phyloP scores from a whole-genome alignment of 2,113 vertebrate species.

The Bubo scandiacus region DNA sequence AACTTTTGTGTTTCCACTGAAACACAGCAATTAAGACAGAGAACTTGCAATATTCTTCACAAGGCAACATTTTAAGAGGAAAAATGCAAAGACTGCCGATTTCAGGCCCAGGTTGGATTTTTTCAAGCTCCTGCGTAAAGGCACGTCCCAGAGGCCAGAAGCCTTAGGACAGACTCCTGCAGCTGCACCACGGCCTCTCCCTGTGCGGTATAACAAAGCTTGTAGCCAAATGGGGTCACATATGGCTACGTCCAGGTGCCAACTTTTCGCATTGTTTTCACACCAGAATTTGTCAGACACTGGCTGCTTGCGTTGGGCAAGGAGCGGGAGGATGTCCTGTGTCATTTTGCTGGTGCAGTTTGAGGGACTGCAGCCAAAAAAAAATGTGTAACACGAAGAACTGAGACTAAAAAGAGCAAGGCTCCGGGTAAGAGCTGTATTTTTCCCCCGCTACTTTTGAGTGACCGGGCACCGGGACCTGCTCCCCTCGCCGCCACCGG shows the following conservation, averaged over 20 bases:
- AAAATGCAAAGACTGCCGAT: neutral
- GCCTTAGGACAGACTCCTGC: neutral
- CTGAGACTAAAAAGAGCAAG: neutral
- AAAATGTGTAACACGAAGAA: neutral
- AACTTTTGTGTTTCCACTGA: neutral
- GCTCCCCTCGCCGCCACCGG: fast-evolving
- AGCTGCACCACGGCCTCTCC: neutral
- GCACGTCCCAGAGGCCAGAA: neutral
- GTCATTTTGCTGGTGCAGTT: neutral
- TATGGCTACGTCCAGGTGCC: neutral
- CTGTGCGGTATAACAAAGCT: fast-evolving
- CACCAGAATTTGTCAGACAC: neutral
- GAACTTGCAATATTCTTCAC: neutral
- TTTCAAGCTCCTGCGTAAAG: neutral
- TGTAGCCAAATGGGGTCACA: neutral
- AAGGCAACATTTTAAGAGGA: neutral
- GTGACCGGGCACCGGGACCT: neutral
- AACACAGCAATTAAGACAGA: neutral
- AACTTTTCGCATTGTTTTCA: neutral
- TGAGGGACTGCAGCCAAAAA: neutral
- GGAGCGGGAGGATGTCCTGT: conserved; percentile 23
- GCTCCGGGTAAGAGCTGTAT: neutral
- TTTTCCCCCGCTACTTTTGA: fast-evolving
- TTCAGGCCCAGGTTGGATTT: neutral
- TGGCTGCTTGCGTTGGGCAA: neutral